phyloP scores from a whole-genome alignment of 2,888 invertebrate genomes.

The Dynastes grantii region DNA sequence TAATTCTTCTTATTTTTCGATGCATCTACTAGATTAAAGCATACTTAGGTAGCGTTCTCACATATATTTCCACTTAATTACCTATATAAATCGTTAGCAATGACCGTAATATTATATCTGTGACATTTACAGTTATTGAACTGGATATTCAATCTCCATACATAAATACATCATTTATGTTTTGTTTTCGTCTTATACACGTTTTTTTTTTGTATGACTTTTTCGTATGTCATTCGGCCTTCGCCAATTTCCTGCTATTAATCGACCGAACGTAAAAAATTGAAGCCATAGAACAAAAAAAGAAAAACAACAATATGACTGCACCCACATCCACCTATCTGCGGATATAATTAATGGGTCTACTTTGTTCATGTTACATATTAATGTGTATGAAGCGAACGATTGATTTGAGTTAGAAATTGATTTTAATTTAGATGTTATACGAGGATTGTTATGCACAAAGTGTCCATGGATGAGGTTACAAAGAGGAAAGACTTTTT shows the following conservation, averaged over 20 bases:
- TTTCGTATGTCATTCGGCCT: neutral
- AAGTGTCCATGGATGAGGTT: no score
- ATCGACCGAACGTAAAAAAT: neutral
- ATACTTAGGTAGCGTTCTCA: neutral
- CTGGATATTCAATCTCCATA: neutral
- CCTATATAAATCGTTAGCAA: neutral
- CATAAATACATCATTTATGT: neutral
- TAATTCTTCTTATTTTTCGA: no score
- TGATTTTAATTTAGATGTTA: no score
- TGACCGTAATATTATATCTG: neutral
- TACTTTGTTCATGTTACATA: no score
- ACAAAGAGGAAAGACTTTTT: no score
- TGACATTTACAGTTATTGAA: conserved; percentile 12
- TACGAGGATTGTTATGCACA: no score
- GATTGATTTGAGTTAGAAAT: no score
- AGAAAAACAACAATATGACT: neutral
- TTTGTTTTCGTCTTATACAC: no score
- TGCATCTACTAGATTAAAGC: no score
- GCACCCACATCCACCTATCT: conserved; percentile 4
- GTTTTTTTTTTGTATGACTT: neutral
- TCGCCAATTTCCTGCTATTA: conserved; percentile 2
- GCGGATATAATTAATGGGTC: neutral
- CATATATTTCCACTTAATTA: conserved; percentile 10
- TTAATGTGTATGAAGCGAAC: no score
- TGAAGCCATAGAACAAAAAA: no score